phyloP scores from a whole-genome alignment of 2,888 invertebrate genomes.

The Latheticus oryzae region DNA sequence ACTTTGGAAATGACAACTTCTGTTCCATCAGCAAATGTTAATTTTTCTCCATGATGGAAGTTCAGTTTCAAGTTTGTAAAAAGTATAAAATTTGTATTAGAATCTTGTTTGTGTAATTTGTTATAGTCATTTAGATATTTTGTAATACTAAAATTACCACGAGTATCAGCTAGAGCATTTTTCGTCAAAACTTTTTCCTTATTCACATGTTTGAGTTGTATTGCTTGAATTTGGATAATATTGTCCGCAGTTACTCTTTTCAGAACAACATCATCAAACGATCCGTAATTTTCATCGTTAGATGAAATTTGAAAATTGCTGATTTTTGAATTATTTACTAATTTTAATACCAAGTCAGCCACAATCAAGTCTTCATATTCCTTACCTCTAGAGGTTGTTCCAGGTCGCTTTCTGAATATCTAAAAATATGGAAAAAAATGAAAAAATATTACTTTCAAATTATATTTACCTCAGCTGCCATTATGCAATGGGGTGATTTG shows the following conservation, averaged over 20 bases:
- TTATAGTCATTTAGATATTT: background rate
- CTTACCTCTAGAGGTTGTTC: background rate
- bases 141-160: conserved; percentile 2
- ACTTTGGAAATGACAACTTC: background rate
- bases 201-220: conserved; percentile 1
- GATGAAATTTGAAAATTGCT: background rate
- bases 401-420: background rate
- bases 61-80: background rate
- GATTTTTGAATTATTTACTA: no score
- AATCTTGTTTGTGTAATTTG: background rate
- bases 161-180: background rate
- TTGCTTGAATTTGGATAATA: conserved; percentile 1
- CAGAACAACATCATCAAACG: background rate
- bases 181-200: background rate
- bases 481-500: no score
- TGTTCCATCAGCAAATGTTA: background rate
- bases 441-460: no score
- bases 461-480: no score
- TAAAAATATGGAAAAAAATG: background rate
- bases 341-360: conserved; percentile 1
- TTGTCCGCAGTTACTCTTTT: no score
- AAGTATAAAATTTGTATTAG: background rate
- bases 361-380: background rate
- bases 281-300: background rate
- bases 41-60: background rate